These are phyloP conservation scores for Acleris emargana DNA, from an alignment of 2,888 invertebrate species.

Conservation along the genomic window DNA sequence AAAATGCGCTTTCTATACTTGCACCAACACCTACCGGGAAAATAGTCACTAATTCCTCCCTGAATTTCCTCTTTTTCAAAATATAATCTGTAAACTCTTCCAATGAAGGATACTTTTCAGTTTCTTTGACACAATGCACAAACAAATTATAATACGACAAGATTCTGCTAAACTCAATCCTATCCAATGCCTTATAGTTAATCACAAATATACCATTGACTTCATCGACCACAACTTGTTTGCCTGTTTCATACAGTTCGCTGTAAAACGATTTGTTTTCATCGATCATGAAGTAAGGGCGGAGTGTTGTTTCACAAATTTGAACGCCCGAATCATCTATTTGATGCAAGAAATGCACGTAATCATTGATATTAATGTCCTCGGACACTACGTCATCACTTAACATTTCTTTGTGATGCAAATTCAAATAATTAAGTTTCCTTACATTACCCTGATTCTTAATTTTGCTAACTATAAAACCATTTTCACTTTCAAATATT, in stretches of 20 bases:
- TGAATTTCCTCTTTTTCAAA: constrained; percentile 38
- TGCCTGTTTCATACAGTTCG: constrained; percentile 41
- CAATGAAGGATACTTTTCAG: constrained; percentile 39
- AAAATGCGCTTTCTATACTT: constrained; percentile 20
- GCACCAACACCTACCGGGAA: constrained; percentile 37
- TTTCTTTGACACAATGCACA: constrained; percentile 39
- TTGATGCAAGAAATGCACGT: constrained; percentile 45
- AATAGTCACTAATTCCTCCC: constrained; percentile 40
- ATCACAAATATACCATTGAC: constrained; percentile 40
- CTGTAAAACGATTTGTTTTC: constrained; percentile 48
- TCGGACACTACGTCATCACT: constrained; percentile 41
- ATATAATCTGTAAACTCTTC: constrained; percentile 40
- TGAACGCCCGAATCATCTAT: constrained; percentile 32
- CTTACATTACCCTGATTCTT: constrained; percentile 46
- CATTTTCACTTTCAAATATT: constrained; percentile 50
- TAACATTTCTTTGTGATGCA: constrained; percentile 47
- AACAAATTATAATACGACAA: constrained; percentile 41
- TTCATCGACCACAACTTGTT: constrained; percentile 42
- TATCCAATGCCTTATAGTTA: constrained; percentile 40
- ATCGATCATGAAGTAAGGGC: constrained; percentile 46
- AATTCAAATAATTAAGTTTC: constrained; percentile 50
- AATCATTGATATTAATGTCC: constrained; percentile 48
- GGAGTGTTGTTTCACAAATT: constrained; percentile 47
- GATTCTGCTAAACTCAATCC: constrained; percentile 43
- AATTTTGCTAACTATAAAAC: constrained; percentile 51